Evolutionary conservation across 2,888 invertebrate genomes (phyloP).

Genomic region (Leptinotarsa juncta): DNA sequence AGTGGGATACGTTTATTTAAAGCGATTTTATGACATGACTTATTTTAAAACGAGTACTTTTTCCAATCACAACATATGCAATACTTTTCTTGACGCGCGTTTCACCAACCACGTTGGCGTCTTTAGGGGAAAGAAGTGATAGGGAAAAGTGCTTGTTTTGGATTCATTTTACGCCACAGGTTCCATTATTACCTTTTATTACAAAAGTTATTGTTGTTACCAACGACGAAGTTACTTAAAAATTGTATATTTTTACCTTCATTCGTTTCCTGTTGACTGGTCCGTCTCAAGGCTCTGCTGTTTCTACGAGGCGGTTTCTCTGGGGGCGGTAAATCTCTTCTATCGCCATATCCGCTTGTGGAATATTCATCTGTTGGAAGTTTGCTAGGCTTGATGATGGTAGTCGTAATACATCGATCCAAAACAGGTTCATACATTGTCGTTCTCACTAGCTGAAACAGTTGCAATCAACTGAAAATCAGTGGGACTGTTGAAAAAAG

Average conservation of each 20-base stretch:
- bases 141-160: background rate
- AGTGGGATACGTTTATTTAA: no score
- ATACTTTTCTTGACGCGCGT: no score
- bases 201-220: background rate
- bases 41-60: no score
- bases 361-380: conserved; percentile 39
- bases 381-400: conserved; percentile 54
- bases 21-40: background rate
- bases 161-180: no score
- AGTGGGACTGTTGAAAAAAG: no score
- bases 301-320: conserved; percentile 56
- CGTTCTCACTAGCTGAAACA: conserved; percentile 54
- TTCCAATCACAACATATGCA: background rate
- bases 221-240: background rate
- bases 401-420: conserved; percentile 58
- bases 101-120: no score
- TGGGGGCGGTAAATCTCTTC: conserved; percentile 49
- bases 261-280: conserved; percentile 38
- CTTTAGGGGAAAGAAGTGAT: background rate
- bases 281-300: conserved; percentile 31
- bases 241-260: conserved; percentile 38
- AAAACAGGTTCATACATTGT: conserved; percentile 63
- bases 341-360: conserved; percentile 36
- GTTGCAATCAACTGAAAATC: background rate
- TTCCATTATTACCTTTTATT: background rate